Conservation (phyloP, 2,113 vertebrate species). For the Salvelinus sp. region DNA sequence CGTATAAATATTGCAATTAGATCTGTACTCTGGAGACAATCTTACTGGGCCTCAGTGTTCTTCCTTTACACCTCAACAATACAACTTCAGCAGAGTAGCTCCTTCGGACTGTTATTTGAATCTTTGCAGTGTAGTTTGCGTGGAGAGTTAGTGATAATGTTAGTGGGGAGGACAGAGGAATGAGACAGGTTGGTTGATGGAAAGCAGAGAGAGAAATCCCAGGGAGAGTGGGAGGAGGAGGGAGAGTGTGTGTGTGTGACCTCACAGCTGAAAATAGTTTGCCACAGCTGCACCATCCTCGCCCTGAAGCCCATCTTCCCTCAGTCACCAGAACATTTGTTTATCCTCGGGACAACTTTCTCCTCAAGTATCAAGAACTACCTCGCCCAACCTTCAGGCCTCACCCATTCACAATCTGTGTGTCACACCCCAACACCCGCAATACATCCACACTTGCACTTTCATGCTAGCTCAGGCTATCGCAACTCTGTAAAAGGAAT, state of each 20-base stretch:
- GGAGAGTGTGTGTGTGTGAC: not conserved
- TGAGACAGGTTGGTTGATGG: not conserved
- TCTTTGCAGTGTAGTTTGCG: not conserved
- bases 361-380: not conserved
- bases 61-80: not conserved
- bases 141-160: not conserved
- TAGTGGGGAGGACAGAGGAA: not conserved
- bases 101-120: not conserved
- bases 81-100: not conserved
- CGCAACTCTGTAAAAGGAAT: not conserved
- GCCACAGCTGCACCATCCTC: not conserved
- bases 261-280: slow-evolving; percentile 9
- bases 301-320: too few species aligned
- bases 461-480: too few species aligned
- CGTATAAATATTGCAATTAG: too few species aligned
- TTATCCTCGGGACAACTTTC: not conserved
- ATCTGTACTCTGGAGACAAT: too few species aligned
- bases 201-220: not conserved
- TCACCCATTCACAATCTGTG: not conserved
- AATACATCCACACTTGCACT: not conserved
- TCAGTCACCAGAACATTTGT: too few species aligned
- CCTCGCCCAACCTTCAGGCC: not conserved
- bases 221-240: too few species aligned
- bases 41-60: too few species aligned
- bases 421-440: not conserved